phyloP scores from a whole-genome alignment of 2,113 vertebrate species.

The Hepsetus odoe region DNA sequence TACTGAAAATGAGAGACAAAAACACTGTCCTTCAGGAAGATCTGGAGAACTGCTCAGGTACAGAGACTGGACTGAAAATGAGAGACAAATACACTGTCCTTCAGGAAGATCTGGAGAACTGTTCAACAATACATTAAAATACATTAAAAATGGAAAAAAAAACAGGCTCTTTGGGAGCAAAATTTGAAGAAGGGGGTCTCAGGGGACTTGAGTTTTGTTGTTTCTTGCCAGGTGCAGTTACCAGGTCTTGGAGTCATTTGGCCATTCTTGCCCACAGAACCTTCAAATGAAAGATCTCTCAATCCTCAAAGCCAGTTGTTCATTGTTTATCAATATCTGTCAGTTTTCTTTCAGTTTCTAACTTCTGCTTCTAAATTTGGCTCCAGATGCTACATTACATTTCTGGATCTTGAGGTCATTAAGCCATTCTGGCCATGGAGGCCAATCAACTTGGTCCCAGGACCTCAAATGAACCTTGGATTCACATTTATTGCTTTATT shows the following conservation, averaged over 20 bases:
- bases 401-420: neutral
- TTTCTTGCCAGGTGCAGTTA: too few relatives aligned
- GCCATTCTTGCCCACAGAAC: neutral
- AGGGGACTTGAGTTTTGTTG: too few relatives aligned
- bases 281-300: neutral
- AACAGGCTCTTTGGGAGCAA: too few relatives aligned
- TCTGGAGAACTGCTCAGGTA: too few relatives aligned
- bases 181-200: too few relatives aligned
- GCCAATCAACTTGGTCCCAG: neutral
- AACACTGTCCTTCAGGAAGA: too few relatives aligned
- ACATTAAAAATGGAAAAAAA: too few relatives aligned
- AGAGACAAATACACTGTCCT: too few relatives aligned
- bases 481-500: neutral
- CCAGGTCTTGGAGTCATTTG: neutral
- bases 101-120: too few relatives aligned
- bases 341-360: neutral
- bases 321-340: neutral
- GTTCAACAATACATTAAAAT: too few relatives aligned
- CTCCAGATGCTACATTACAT: neutral
- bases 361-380: neutral
- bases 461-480: neutral
- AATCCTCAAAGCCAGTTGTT: neutral
- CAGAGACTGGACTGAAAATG: too few relatives aligned
- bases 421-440: neutral
- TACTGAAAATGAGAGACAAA: too few relatives aligned